Conservation (phyloP, 1,140 invertebrate genomes). For the Pachypeltis micranthus region DNA sequence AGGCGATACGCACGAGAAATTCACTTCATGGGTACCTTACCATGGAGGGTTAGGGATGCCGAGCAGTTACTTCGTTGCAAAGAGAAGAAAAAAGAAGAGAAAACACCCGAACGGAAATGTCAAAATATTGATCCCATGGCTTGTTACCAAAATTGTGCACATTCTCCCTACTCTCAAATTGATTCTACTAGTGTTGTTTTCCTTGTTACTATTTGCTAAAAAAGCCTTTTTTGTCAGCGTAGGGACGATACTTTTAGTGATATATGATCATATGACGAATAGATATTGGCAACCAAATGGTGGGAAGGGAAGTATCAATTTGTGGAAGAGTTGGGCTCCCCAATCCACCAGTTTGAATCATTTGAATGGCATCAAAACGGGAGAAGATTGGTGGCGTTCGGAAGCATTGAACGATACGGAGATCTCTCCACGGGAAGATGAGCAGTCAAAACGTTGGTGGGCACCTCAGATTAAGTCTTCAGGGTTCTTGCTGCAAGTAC, state of each 20-base stretch:
- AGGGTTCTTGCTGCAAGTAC: neutral
- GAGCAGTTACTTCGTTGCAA: too few species aligned
- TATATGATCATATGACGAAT: constrained; percentile 11
- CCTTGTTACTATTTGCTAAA: constrained; percentile 17
- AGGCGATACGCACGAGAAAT: too few species aligned
- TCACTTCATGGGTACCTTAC: too few species aligned
- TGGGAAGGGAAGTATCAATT: neutral
- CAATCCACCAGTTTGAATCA: neutral
- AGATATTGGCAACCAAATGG: neutral
- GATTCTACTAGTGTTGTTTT: constrained; percentile 8
- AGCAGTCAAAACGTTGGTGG: neutral
- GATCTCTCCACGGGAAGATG: neutral
- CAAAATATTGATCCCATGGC: neutral
- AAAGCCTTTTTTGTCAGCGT: constrained; percentile 18
- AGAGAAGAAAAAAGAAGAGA: constrained; percentile 14
- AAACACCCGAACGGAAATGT: constrained; percentile 5
- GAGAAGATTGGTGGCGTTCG: neutral
- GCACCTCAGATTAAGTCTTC: neutral
- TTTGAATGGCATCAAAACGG: neutral
- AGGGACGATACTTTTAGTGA: constrained; percentile 12
- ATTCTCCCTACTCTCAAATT: constrained; percentile 15
- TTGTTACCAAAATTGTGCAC: constrained; percentile 5
- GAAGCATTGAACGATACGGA: neutral
- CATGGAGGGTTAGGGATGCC: too few species aligned
- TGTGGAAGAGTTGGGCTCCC: neutral